Percentiles rank a stretch among this genome's conserved stretches.
phyloP scores from a whole-genome alignment of 1,140 invertebrate genomes.

The Drosophila fuyamai region DNA sequence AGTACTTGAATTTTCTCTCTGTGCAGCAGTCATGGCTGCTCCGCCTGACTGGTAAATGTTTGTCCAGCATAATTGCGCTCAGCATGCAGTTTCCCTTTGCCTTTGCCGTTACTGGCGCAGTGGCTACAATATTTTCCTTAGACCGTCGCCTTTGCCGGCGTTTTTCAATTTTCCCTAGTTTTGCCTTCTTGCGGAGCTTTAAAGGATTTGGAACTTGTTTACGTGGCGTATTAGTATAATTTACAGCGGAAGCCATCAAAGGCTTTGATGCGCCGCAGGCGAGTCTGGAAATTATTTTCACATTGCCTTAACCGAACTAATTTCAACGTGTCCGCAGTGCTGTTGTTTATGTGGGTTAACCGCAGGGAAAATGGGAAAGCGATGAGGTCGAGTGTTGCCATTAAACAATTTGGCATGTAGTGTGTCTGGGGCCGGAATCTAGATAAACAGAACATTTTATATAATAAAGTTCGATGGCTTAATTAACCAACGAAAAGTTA shows the following conservation, averaged over 20 bases:
- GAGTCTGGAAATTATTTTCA: constrained; percentile 64
- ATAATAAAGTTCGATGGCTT: constrained; percentile 27
- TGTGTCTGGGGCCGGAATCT: constrained; percentile 25
- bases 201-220: constrained; percentile 80
- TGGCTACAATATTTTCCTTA: constrained; percentile 29
- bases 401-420: constrained; percentile 24
- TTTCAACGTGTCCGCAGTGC: constrained; percentile 48
- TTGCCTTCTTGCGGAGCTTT: constrained; percentile 53
- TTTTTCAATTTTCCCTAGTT: constrained; percentile 55
- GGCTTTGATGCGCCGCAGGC: constrained; percentile 71
- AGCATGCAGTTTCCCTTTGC: constrained; percentile 74
- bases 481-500: constrained; percentile 39
- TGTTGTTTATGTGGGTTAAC: constrained; percentile 40
- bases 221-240: constrained; percentile 79
- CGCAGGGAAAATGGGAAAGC: constrained; percentile 34
- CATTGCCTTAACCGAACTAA: constrained; percentile 65
- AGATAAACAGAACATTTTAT: constrained; percentile 14
- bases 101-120: constrained; percentile 4
- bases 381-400: constrained; percentile 16
- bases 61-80: constrained; percentile 82
- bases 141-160: constrained; percentile 16
- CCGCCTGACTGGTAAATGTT: constrained; percentile 69
- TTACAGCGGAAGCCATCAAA: constrained; percentile 79
- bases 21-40: constrained; percentile 18
- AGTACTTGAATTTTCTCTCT: not conserved